Base-by-base conservation (phyloP, 2,888 invertebrate species). In the Hirudinaria manillensis region DNA sequence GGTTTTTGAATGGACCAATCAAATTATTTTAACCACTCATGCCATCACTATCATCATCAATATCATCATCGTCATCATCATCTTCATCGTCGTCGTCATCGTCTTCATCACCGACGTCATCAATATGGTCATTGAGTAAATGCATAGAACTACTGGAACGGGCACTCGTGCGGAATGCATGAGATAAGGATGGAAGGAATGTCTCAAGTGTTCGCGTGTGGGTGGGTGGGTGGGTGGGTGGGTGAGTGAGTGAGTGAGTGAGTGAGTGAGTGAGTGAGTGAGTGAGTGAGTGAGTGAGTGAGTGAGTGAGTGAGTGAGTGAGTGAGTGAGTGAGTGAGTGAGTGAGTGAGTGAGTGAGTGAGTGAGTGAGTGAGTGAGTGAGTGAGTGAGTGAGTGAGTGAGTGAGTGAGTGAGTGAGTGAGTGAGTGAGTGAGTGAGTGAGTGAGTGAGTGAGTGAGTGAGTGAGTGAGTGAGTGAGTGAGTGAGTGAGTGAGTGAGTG, bases 331-430 rank as follows among this genome's bases (percentile, higher is more conserved):
- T 72, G 72, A 72, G 72, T 72, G 72, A 72, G 72, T 72, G 72
- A 72, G 56, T 56, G 72, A 72, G 72, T 72, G 72, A 72, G 72
- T 72, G 72, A 72, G 72, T 72, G 72, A 72, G 72, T 72, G 72
- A 72, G 72, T 72, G 72, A 72, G 72, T 72, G 72, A 72, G 72
- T 72, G 72, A 72, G 72, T 72, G 72, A 72, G 72, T 72, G 72
- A 72, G 56, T 72, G 72, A 72, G 72, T 74, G 74, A 74, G 74
- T 74, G 74, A 74, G 74, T 74, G 74, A 74, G 74, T 74, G 74
- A 74, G 74, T 74, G 66, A 74, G 66, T 71, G 51, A 45, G 55
- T 56, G 72, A 51, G 55, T 72, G 55, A 51, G 56, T 53, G 27
- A 19, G 51, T 71, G 51, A 36, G 71, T 71, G 51, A 36, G 71